phyloP scores from a whole-genome alignment of 2,888 invertebrate genomes.

The Dolomedes plantarius region DNA sequence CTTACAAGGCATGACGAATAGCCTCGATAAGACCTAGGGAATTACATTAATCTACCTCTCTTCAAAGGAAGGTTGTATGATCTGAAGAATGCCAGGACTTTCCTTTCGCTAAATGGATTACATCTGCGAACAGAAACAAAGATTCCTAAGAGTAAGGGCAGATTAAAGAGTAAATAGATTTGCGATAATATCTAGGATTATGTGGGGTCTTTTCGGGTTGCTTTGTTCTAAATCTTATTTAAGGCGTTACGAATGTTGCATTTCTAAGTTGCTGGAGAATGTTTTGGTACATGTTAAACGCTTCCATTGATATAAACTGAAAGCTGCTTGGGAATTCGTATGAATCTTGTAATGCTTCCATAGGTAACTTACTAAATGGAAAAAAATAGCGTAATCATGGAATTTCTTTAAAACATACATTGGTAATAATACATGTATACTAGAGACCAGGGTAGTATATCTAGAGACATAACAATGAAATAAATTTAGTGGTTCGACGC shows the following conservation, averaged over 20 bases:
- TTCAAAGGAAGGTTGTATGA: conserved; percentile 7
- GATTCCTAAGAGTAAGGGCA: conserved; percentile 18
- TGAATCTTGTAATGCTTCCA: too few species aligned
- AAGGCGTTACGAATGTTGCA: not conserved
- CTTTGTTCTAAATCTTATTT: not conserved
- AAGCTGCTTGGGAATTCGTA: too few species aligned
- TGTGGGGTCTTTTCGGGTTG: conserved; percentile 10
- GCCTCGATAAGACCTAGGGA: conserved; percentile 29
- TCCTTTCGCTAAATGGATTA: conserved; percentile 47
- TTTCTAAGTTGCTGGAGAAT: not conserved
- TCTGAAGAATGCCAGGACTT: conserved; percentile 22
- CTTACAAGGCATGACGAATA: conserved; percentile 31
- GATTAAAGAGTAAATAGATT: conserved; percentile 49
- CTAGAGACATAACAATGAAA: too few species aligned
- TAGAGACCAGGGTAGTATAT: too few species aligned
- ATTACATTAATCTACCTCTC: conserved; percentile 38
- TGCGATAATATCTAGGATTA: conserved; percentile 43
- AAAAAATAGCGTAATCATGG: too few species aligned
- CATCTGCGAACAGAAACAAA: conserved; percentile 39
- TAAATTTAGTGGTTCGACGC: too few species aligned
- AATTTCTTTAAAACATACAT: too few species aligned
- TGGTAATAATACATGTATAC: too few species aligned
- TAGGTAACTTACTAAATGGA: too few species aligned
- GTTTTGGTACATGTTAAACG: too few species aligned
- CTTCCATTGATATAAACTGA: too few species aligned